Evolutionary conservation across 2,888 invertebrate species (phyloP).

Genomic region (Xestia ashworthii): DNA sequence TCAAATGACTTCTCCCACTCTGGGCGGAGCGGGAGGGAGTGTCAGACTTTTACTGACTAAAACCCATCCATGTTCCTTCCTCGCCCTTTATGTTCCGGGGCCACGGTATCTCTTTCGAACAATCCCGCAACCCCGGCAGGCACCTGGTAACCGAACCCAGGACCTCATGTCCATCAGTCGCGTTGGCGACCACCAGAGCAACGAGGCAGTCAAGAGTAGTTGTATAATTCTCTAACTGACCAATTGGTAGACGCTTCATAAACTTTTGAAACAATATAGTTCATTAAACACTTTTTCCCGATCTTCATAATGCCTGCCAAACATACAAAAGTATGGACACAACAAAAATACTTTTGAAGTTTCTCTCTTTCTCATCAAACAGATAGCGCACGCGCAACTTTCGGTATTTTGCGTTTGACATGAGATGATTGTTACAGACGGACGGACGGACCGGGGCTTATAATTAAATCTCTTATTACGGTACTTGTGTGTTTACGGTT

Average conservation of each 20-base stretch:
- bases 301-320: conserved; percentile 7
- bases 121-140: no score
- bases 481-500: conserved; percentile 46
- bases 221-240: not conserved
- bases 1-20: no score
- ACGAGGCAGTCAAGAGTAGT: no score
- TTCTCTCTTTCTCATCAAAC: not conserved
- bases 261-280: conserved; percentile 23
- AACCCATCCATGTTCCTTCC: no score
- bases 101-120: no score
- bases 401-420: conserved; percentile 30
- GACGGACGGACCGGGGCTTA: conserved; percentile 22
- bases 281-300: not conserved
- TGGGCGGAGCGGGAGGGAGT: no score
- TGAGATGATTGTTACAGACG: conserved; percentile 27
- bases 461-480: conserved; percentile 59
- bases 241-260: not conserved
- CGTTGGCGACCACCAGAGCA: no score
- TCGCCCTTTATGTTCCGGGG: no score
- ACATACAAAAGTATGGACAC: conserved; percentile 30
- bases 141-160: no score
- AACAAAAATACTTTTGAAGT: conserved; percentile 28
- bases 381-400: conserved; percentile 39
- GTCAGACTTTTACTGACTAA: no score
- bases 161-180: no score